Evolutionary conservation across 2,888 invertebrate genomes (phyloP).

Genomic region (Apodemia duryi): DNA sequence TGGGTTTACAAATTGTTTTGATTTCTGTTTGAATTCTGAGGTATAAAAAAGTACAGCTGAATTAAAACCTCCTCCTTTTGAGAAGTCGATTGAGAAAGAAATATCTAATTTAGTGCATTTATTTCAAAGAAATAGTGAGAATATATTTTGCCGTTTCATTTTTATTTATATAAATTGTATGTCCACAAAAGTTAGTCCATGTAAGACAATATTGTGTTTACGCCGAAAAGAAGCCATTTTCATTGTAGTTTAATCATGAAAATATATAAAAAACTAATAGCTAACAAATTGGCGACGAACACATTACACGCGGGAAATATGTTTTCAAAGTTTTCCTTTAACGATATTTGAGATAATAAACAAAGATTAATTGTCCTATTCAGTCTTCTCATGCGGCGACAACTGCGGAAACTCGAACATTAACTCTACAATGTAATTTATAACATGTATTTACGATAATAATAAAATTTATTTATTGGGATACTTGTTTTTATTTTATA

Average conservation of each 20-base stretch:
- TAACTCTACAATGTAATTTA: constrained; percentile 39
- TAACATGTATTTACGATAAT: constrained; percentile 17
- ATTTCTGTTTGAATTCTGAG: no score
- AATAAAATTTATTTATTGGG: constrained; percentile 16
- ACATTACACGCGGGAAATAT: constrained; percentile 24
- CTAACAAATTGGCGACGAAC: constrained; percentile 12
- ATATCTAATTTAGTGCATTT: no score
- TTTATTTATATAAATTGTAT: no score
- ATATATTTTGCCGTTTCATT: no score
- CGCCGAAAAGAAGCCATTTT: background rate
- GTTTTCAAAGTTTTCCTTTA: constrained; percentile 34
- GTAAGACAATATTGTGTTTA: background rate
- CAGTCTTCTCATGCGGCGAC: constrained; percentile 15
- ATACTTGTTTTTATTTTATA: background rate
- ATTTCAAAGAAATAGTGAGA: no score
- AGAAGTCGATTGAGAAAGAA: no score
- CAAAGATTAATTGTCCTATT: constrained; percentile 50
- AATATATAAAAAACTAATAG: constrained; percentile 15
- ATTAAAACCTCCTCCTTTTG: no score
- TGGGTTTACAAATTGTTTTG: no score
- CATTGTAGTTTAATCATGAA: background rate
- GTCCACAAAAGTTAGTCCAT: no score
- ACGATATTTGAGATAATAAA: constrained; percentile 48
- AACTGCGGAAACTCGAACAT: constrained; percentile 41
- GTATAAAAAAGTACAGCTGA: no score